These are phyloP conservation scores for Tiliacea citrago DNA, from an alignment of 2,888 invertebrate species.

Conservation along the genomic window DNA sequence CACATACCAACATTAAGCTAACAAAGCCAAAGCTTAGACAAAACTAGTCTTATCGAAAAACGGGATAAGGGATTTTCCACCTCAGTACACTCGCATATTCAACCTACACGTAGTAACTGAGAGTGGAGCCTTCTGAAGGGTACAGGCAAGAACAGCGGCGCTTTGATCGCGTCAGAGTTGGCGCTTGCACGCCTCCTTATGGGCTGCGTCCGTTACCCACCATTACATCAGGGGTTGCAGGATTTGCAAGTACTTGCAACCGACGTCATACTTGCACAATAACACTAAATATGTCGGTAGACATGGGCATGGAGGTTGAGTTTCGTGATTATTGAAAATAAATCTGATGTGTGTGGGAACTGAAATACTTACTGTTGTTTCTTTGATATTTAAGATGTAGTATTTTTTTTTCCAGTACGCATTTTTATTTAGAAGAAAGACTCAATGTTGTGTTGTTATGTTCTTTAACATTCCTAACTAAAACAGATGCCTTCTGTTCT, in stretches of 20 bases:
- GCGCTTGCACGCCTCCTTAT: conserved; percentile 72
- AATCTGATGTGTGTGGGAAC: conserved; percentile 46
- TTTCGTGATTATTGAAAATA: conserved; percentile 52
- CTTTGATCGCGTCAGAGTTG: conserved; percentile 79
- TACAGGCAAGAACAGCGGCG: conserved; percentile 70
- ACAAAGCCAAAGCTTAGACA: neutral
- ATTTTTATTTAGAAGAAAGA: neutral
- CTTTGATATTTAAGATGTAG: neutral
- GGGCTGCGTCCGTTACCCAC: conserved; percentile 52
- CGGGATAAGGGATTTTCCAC: neutral
- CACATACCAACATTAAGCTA: neutral
- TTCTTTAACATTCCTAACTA: neutral
- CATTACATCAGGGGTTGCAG: conserved; percentile 46
- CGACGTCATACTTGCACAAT: conserved; percentile 50
- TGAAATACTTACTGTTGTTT: conserved; percentile 11
- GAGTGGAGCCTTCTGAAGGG: conserved; percentile 60
- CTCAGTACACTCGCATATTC: conserved; percentile 39
- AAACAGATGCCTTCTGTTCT: neutral
- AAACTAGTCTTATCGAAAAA: neutral
- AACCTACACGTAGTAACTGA: conserved; percentile 60
- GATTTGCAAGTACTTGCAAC: conserved; percentile 41
- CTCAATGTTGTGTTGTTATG: neutral
- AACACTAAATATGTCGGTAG: conserved; percentile 56
- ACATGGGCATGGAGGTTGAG: conserved; percentile 24
- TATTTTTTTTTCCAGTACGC: neutral